Evolutionary conservation across 2,113 vertebrate species (phyloP).

Genomic region (Scatophagus argus): DNA sequence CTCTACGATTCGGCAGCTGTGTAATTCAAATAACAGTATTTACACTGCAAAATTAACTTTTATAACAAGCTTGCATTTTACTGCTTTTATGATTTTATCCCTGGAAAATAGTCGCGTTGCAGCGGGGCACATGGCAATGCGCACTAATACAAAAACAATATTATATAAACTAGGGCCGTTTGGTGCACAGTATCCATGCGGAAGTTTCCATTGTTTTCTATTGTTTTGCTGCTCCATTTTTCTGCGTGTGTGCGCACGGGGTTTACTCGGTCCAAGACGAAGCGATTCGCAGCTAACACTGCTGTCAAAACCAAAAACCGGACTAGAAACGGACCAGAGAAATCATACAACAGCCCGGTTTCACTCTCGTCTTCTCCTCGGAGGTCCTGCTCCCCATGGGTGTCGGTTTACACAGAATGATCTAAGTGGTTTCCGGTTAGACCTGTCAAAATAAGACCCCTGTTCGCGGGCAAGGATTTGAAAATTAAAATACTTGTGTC

Average conservation of each 20-base stretch:
- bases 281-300: too few relatives aligned
- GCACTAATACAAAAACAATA: background rate
- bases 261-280: background rate
- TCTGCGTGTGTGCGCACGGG: background rate
- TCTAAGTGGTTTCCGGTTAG: background rate
- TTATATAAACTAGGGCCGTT: fast-evolving
- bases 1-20: slow-evolving; percentile 2
- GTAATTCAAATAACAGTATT: background rate
- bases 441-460: slow-evolving; percentile 39
- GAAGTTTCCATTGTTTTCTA: background rate
- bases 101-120: fast-evolving
- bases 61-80: background rate
- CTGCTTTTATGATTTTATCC: background rate
- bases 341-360: background rate
- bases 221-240: slow-evolving; percentile 64
- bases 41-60: background rate
- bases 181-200: background rate
- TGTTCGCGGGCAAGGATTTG: too few relatives aligned
- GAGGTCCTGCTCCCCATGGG: background rate
- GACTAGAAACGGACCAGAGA: background rate
- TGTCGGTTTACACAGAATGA: fast-evolving
- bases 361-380: background rate
- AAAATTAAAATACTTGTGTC: too few relatives aligned
- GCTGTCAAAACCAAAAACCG: background rate
- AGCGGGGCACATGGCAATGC: background rate